These are phyloP conservation scores for Luperina testacea DNA, from an alignment of 2,888 invertebrate species.

Conservation along the genomic window DNA sequence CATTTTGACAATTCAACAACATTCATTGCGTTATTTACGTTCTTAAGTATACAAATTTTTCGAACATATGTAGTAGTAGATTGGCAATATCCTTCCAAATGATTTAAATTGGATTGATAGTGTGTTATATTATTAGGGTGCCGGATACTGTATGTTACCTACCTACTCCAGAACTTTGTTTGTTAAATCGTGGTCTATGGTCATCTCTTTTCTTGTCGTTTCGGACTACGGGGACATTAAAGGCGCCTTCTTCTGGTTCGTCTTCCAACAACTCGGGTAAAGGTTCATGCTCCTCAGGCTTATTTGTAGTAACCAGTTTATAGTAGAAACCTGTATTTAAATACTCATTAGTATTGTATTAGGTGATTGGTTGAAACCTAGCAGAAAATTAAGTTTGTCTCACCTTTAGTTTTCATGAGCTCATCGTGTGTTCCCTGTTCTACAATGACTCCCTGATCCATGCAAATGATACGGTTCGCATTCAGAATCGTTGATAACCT, in stretches of 20 bases:
- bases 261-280: slow-evolving; percentile 77
- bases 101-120: too few species aligned
- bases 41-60: too few species aligned
- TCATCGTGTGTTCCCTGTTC: slow-evolving; percentile 94
- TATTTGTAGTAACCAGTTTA: slow-evolving; percentile 92
- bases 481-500: slow-evolving; percentile 93
- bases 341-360: not conserved
- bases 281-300: slow-evolving; percentile 78
- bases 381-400: slow-evolving; percentile 53
- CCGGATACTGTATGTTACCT: slow-evolving; percentile 2
- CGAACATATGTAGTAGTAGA: too few species aligned
- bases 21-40: too few species aligned
- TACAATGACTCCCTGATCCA: slow-evolving; percentile 93
- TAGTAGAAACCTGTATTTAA: slow-evolving; percentile 81
- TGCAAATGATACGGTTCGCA: slow-evolving; percentile 92
- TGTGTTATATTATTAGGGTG: too few species aligned
- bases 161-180: slow-evolving; percentile 79
- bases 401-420: slow-evolving; percentile 92
- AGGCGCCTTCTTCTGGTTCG: slow-evolving; percentile 67
- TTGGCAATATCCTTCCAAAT: too few species aligned
- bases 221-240: slow-evolving; percentile 25
- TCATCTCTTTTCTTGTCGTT: slow-evolving; percentile 74
- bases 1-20: too few species aligned
- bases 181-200: slow-evolving; percentile 71
- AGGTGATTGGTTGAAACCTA: not conserved